Percentiles rank a stretch among this genome's conserved stretches.
Conservation (phyloP, 2,113 vertebrate species). For the Chlorodrepanis virens region DNA sequence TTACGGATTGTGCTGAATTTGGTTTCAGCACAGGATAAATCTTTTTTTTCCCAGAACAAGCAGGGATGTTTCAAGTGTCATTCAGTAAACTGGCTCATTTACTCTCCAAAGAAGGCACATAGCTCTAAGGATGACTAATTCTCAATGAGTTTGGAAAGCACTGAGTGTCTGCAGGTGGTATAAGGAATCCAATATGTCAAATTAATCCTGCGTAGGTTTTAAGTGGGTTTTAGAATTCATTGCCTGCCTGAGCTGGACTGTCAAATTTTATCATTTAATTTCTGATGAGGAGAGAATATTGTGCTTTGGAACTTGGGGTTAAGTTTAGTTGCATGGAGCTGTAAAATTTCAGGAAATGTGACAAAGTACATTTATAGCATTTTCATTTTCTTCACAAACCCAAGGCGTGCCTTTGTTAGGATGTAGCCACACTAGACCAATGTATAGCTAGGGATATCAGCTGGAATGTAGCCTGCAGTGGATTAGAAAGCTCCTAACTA, state of each 20-base stretch:
- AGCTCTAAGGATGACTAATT: neutral
- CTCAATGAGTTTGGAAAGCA: neutral
- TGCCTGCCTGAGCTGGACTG: neutral
- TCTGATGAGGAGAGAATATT: neutral
- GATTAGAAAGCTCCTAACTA: neutral
- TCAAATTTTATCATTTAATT: neutral
- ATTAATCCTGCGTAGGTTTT: neutral
- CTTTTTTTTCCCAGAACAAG: neutral
- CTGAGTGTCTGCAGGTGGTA: neutral
- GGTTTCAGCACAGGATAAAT: neutral
- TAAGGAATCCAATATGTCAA: neutral
- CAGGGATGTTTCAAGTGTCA: neutral
- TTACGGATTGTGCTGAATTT: neutral
- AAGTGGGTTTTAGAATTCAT: neutral
- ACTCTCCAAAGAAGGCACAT: neutral
- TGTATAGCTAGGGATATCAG: neutral
- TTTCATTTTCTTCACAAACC: neutral
- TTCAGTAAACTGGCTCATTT: neutral
- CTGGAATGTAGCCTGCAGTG: neutral
- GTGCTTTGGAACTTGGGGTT: neutral
- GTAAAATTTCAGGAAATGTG: neutral
- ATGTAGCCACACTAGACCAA: neutral
- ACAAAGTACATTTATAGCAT: neutral
- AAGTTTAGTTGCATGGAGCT: neutral
- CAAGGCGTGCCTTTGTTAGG: fast-evolving